Conservation (phyloP, 2,888 invertebrate genomes). For the Ennomos quercinarius region DNA sequence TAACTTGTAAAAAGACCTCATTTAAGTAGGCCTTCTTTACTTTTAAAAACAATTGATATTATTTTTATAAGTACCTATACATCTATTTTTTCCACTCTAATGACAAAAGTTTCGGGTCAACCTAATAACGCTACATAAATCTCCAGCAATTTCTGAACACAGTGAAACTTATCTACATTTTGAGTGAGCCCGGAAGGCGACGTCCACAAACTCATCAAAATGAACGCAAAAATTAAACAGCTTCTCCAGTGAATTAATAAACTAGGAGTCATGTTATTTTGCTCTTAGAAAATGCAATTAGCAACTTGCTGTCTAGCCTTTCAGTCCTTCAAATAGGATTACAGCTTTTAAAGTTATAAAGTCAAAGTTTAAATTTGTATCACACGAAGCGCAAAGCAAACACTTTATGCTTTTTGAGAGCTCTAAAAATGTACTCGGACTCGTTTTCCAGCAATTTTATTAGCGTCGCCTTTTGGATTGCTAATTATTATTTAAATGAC, state of each 20-base stretch:
- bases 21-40: no score
- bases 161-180: conserved; percentile 3
- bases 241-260: conserved; percentile 33
- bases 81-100: no score
- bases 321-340: conserved; percentile 24
- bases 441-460: no score
- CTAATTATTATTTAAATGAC: background rate
- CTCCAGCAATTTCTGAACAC: background rate
- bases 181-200: conserved; percentile 5
- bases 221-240: conserved; percentile 31
- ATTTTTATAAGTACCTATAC: no score
- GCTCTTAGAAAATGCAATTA: conserved; percentile 42
- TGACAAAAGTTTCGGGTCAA: no score
- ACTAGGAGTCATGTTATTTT: conserved; percentile 37
- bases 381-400: conserved; percentile 17
- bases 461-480: no score
- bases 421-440: background rate
- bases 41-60: no score
- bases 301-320: conserved; percentile 29
- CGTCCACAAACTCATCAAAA: conserved; percentile 11
- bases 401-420: conserved; percentile 10
- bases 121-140: background rate
- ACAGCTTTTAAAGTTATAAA: conserved; percentile 21
- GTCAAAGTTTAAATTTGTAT: conserved; percentile 21
- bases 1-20: no score